Conservation (phyloP, 2,113 vertebrate genomes). For the Rostratula benghalensis region DNA sequence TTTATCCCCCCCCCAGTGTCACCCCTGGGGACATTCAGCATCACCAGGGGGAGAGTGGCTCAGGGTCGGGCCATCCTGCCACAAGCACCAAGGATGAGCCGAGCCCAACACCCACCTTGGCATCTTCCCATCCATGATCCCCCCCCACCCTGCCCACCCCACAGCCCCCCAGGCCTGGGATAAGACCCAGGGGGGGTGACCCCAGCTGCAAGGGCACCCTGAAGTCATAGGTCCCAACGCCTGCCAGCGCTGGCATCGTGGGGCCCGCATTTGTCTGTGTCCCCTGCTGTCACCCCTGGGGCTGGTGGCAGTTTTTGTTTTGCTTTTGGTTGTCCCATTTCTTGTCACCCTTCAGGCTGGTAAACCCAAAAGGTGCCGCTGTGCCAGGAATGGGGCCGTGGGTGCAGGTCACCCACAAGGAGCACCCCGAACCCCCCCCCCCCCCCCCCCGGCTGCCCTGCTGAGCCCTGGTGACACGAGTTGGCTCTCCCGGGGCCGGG, state of each 20-base stretch:
- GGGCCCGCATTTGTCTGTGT: not conserved
- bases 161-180: not conserved
- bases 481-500: not conserved
- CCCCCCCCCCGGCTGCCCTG: not conserved
- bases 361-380: not conserved
- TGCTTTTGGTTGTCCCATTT: not conserved
- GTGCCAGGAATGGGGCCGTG: not conserved
- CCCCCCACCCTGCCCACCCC: not conserved
- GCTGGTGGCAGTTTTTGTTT: not conserved
- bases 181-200: not conserved
- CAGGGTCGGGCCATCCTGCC: accelerated
- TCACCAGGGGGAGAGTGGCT: not conserved
- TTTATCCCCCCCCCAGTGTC: not conserved
- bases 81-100: accelerated
- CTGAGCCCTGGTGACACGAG: not conserved
- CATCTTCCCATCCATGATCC: not conserved
- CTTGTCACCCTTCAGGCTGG: not conserved
- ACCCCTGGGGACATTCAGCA: not conserved
- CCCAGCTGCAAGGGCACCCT: not conserved
- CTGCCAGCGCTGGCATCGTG: accelerated
- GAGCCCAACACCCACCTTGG: too few species aligned
- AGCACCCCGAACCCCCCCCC: not conserved
- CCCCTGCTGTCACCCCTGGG: not conserved
- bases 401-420: not conserved
- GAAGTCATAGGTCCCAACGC: accelerated